phyloP scores from a whole-genome alignment of 2,888 invertebrate species.

The Heliconius ethilla region DNA sequence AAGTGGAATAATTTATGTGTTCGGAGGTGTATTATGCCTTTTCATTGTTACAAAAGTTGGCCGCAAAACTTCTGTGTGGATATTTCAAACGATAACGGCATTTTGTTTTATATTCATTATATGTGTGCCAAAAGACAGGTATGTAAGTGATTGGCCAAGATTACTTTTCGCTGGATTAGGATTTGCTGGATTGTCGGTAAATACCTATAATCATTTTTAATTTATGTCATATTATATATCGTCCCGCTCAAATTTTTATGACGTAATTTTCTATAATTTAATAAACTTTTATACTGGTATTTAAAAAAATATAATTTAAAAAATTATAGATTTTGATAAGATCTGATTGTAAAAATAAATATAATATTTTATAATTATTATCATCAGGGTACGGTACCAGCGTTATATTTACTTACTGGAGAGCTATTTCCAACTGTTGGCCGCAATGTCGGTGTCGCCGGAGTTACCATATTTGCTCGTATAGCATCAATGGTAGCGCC shows the following conservation, averaged over 20 bases:
- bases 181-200: constrained; percentile 85
- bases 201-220: constrained; percentile 46
- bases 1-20: constrained; percentile 79
- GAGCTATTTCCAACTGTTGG: constrained; percentile 90
- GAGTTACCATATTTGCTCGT: constrained; percentile 87
- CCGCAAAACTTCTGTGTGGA: constrained; percentile 75
- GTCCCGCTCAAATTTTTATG: neutral
- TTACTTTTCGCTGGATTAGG: constrained; percentile 83
- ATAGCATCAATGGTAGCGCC: constrained; percentile 87
- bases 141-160: constrained; percentile 78
- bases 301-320: too few relatives aligned
- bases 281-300: neutral
- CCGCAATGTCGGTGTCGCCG: constrained; percentile 88
- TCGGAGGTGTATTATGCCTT: constrained; percentile 80
- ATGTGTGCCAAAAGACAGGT: constrained; percentile 70
- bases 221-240: neutral
- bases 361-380: neutral
- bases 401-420: constrained; percentile 88
- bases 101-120: constrained; percentile 77
- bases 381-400: constrained; percentile 75
- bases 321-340: too few relatives aligned
- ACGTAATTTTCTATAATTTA: too few relatives aligned
- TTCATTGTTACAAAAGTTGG: constrained; percentile 75
- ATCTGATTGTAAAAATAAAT: neutral
- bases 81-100: constrained; percentile 74